Base-by-base conservation (phyloP, 2,888 invertebrate species). In the Brachycybe producta region DNA sequence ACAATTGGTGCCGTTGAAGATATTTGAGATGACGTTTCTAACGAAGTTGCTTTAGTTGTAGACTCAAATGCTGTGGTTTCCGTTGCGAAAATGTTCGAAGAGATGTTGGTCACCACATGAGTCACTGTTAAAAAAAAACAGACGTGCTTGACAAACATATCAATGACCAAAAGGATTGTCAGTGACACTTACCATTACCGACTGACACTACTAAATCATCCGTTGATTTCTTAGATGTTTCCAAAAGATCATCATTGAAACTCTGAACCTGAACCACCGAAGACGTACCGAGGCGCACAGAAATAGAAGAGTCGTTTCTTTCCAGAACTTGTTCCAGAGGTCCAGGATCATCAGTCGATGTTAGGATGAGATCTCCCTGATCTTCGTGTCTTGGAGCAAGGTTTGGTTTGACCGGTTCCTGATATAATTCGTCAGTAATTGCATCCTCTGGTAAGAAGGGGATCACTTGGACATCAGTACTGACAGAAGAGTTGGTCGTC, bases 381-480 rank as follows among this genome's bases (percentile, higher is more conserved):
- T 42, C 39, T 24, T 39, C 39, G 7, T 39, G 11, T 39, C 39
- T 39, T 21, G 39, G 39, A 19, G 39, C 39, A 13, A 39, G 24
- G 19, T 39, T 30, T 27, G 47, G 36, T 17, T 47, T 23, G 17
- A 15, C 47, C 8, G 24, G 26, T 3, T 40, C 47, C 19, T 21
- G 5, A 15, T 40, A 19, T 28, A 40, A 8, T 7, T 41, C 42
- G n/a, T 49, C 49, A 5, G 49, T 49, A 2, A 49, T 49, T 3
- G 87, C 87, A 63, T 87, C 87, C 3, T 84, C 83, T 27, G 85
- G 84, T 54, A 86, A 77, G 65, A 87, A 87, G 5, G 86, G 85
- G 59, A 87, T 86, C 46, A 87, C 87, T 64, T 40, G 23, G 40
- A 48, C 48, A 47, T 40, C 47, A 15, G 11, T 13, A 11, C 32